phyloP scores from a whole-genome alignment of 2,113 vertebrate species.

The Platysternon megacephalum region DNA sequence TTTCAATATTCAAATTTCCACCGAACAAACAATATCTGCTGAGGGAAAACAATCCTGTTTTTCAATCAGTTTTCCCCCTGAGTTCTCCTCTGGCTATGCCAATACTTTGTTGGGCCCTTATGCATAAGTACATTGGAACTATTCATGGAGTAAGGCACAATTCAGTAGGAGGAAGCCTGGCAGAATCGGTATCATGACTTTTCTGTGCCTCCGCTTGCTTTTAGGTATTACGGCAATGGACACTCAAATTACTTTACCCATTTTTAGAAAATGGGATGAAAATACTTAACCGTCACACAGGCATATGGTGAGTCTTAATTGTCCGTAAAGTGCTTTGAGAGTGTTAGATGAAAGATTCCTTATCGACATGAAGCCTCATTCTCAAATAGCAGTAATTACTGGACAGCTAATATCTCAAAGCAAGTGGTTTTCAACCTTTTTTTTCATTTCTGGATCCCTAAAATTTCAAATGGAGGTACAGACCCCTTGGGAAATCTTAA shows the following conservation, averaged over 20 bases:
- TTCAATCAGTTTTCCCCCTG: neutral
- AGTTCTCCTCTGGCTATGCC: neutral
- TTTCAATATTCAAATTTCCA: too few species aligned
- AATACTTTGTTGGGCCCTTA: neutral
- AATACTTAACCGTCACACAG: neutral
- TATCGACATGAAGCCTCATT: accelerated
- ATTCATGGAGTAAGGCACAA: neutral
- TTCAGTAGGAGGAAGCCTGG: accelerated
- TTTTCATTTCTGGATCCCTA: too few species aligned
- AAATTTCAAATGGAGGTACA: neutral
- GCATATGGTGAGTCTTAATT: neutral
- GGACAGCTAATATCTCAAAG: neutral
- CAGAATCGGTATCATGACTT: neutral
- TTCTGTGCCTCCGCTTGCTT: neutral
- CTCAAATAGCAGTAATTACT: neutral
- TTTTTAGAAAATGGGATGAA: neutral
- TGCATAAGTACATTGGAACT: neutral
- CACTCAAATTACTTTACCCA: accelerated
- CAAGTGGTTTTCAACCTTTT: too few species aligned
- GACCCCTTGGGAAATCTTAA: neutral
- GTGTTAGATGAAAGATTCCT: neutral
- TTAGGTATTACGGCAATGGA: neutral
- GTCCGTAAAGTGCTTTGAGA: neutral
- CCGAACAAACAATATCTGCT: too few species aligned
- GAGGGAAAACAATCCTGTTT: neutral